Percentiles rank a stretch among this genome's conserved stretches.
Evolutionary conservation across 2,888 invertebrate species (phyloP).

Genomic region (Eupithecia dodoneata): DNA sequence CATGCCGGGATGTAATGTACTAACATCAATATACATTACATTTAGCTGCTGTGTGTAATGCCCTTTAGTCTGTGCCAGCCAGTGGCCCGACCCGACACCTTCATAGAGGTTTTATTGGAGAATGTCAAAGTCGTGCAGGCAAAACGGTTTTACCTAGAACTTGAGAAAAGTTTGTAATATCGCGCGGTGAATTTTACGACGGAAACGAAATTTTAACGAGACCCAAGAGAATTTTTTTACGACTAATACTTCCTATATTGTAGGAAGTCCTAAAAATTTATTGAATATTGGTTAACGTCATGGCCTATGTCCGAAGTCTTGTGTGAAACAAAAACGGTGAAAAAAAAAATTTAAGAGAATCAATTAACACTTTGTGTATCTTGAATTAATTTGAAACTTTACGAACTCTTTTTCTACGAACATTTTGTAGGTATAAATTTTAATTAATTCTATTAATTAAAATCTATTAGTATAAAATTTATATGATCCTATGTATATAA

Average conservation of each 20-base stretch:
- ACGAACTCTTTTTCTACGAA: no score
- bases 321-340: background rate
- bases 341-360: background rate
- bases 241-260: background rate
- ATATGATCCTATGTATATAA: background rate
- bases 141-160: background rate
- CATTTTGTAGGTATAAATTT: background rate
- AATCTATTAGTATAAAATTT: no score
- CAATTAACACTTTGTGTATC: no score
- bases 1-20: no score
- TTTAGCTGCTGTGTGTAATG: no score
- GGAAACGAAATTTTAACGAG: slow-evolving; percentile 9
- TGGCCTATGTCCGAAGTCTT: background rate
- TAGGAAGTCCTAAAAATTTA: slow-evolving; percentile 3
- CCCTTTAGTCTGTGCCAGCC: slow-evolving; percentile 52
- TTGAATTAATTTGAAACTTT: no score
- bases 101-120: slow-evolving; percentile 30
- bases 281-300: background rate
- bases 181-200: background rate
- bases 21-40: no score
- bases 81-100: slow-evolving; percentile 41
- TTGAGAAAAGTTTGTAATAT: slow-evolving; percentile 4
- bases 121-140: slow-evolving; percentile 18
- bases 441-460: background rate
- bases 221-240: background rate